Evolutionary conservation across 2,888 invertebrate species (phyloP), one percentile per base, ranked within the genome.

Genomic region (Amiota mariae): DNA sequence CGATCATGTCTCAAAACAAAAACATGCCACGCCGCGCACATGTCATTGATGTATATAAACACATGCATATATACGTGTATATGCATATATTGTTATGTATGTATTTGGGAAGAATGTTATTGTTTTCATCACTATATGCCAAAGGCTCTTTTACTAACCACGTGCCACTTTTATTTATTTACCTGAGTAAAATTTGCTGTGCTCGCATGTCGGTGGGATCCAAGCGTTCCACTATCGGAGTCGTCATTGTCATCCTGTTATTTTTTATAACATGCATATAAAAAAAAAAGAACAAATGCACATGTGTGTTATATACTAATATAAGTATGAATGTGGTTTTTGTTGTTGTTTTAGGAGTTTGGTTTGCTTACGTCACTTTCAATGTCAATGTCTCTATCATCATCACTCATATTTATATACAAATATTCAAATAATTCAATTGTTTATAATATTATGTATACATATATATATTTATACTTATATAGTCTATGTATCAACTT

Each of bases 361-460:
- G 9, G 13, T 20, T 18, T 78, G 93, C 96, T 93, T 92, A 97
- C 97, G 92, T 97, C 97, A 92, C 97, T 97, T 92, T 97, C 97
- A 90, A 97, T 96, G 91, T 97, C 97, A 90, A 97, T 96, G 91
- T 97, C 97, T 87, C 96, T 93, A 90, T 97, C 97, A 91, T 97
- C 97, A 91, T 97, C 97, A 91, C 97, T 97, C 96, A 97, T 97
- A n/a, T 20, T 54, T 18, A 15, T 63, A 8, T 11, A 63, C 49
- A 15, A 66, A 4, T 48, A 4, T 20, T n/a, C 6, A 66, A 2
- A 49, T 36, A 59, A 56, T 56, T 15, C 13, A 56, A 8, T 56
- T 61, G 24, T 15, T 61, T 61, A 8, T 61, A 63, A 9, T 9
- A 24, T 9, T 46, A 1, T 36, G 3, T 36, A 36, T 36, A 36